These are phyloP conservation scores for Melanostoma scalare DNA, from an alignment of 2,888 invertebrate species.

Conservation along the genomic window DNA sequence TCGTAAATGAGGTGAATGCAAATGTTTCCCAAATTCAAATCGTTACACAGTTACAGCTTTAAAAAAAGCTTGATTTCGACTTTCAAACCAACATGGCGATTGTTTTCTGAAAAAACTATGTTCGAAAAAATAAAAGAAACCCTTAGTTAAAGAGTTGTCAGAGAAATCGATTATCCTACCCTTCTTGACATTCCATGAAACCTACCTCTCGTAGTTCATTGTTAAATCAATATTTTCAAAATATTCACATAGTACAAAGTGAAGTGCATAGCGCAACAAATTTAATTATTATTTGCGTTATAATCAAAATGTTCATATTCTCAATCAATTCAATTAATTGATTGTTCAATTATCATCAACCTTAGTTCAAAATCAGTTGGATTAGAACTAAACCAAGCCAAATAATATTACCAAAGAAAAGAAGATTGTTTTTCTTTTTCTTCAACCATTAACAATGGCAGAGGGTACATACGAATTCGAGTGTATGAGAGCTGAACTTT, in stretches of 20 bases:
- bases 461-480: constrained; percentile 89
- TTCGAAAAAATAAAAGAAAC: constrained; percentile 34
- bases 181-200: constrained; percentile 26
- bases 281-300: constrained; percentile 30
- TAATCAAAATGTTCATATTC: constrained; percentile 49
- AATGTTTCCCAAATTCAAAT: no score
- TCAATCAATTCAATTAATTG: constrained; percentile 32
- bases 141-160: constrained; percentile 12
- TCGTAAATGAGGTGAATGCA: no score
- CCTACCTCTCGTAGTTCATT: constrained; percentile 25
- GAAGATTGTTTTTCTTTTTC: not conserved
- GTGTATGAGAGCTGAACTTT: constrained; percentile 89
- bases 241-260: constrained; percentile 48
- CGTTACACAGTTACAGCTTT: no score
- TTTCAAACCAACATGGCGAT: constrained; percentile 28
- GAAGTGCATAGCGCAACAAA: constrained; percentile 30
- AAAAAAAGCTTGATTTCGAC: no score
- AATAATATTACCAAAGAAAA: constrained; percentile 4
- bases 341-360: constrained; percentile 32
- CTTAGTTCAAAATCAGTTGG: not conserved
- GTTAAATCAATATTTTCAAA: constrained; percentile 69
- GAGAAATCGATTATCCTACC: constrained; percentile 53
- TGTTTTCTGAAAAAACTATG: not conserved
- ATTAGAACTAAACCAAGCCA: not conserved
- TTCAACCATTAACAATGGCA: constrained; percentile 75